Base-by-base conservation (phyloP, 2,113 vertebrate genomes). In the Brevimyrus niger region DNA sequence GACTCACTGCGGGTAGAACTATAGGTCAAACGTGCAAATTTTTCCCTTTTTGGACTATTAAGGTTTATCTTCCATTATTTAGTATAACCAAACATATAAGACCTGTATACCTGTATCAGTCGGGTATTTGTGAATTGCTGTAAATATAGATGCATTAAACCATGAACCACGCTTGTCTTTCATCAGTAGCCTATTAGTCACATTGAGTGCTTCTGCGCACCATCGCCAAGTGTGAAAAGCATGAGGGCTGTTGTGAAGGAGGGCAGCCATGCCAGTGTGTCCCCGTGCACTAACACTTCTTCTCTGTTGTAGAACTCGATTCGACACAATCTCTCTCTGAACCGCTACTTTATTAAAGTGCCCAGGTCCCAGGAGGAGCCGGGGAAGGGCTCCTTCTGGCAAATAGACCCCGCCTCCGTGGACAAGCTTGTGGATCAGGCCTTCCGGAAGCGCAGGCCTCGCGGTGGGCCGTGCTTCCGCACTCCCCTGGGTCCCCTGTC, bases 311-410 rank as follows among this genome's bases (percentile, higher is more conserved):
- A 99, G 98, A 99, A 99, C 96, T 99, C 98, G 89, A 99, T 99
- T 93, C 97, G 98, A 90, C 98, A 99, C 96, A 99, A 99, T 95
- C 97, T 99, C 93, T 99, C 98, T 73, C 94, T 99, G 95, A 99
- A 99, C 94, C 98, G 98, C 86, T 99, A 99, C 93, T 99, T 99
- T 96, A 98, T 99, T 96, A 99, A 99, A 96, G 98, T 99, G 93
- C 97, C 98, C 1, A 96, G 98, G 91, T 98, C 98, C 91, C 98
- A 99, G 95, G 98, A 99, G 95, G 98, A 99, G 94, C 98, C 98
- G 11, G 98, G 98, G 90, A 99, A 99, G 94, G 98, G 98, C 89
- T 99, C 98, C 4, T 99, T 99, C 96, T 99, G 98, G 98, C 97
- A 98, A 97, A 98, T 99, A 96, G 98, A 99, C 93, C 98, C 98